Percentiles rank a stretch among this genome's conserved stretches.
Conservation (phyloP, 1,140 invertebrate species). For the Thrips palmi region DNA sequence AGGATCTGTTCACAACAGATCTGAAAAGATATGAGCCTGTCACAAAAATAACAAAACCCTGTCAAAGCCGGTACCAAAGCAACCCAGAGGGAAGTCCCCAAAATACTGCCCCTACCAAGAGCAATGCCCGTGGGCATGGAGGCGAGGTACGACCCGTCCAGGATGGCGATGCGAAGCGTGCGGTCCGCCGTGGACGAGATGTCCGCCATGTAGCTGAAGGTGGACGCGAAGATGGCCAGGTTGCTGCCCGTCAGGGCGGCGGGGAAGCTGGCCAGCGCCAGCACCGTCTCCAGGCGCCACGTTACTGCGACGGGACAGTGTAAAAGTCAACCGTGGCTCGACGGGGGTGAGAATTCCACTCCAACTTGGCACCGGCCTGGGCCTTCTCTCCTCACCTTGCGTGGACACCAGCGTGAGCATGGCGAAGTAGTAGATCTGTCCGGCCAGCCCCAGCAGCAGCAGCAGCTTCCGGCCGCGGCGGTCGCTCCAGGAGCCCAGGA, state of each 20-base stretch:
- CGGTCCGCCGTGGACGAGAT: constrained; percentile 37
- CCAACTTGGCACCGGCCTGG: no score
- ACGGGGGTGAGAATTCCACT: no score
- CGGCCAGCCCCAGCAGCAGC: constrained; percentile 41
- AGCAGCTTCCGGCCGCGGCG: constrained; percentile 44
- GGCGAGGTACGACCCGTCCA: constrained; percentile 51
- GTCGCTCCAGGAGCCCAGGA: constrained; percentile 44
- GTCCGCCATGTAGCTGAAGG: constrained; percentile 55
- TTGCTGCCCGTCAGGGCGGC: constrained; percentile 51
- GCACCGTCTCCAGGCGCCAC: constrained; percentile 53
- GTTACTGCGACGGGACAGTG: constrained; percentile 22
- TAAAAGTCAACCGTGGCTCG: no score
- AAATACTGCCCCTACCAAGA: constrained; percentile 29
- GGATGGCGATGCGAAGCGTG: constrained; percentile 47
- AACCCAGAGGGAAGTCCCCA: no score
- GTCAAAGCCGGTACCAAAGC: neutral
- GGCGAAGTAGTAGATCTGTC: constrained; percentile 50
- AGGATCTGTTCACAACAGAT: constrained; percentile 34
- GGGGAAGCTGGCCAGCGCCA: constrained; percentile 51
- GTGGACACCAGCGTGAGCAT: constrained; percentile 29
- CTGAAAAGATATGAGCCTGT: constrained; percentile 35
- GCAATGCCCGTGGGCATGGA: constrained; percentile 55
- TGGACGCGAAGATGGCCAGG: constrained; percentile 50
- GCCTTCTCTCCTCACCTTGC: no score
- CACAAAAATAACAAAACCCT: constrained; percentile 14